Percentiles rank a stretch among this genome's conserved stretches.
Evolutionary conservation across 2,113 vertebrate species (phyloP).

Genomic region (Eublepharis macularius): DNA sequence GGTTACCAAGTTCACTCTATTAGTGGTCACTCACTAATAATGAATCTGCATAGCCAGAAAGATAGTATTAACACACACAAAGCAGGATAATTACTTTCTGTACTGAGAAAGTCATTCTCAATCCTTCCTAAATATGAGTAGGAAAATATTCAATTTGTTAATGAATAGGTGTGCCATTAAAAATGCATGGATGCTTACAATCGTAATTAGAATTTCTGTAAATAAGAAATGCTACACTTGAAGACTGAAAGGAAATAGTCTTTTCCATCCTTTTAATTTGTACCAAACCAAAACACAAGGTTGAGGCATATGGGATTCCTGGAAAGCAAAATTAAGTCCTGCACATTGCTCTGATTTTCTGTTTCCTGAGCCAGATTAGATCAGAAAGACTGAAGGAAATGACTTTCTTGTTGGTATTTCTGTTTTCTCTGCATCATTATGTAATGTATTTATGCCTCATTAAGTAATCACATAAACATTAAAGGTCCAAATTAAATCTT

Average conservation of each 20-base stretch:
- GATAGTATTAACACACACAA: not conserved
- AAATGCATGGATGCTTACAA: not conserved
- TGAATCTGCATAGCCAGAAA: not conserved
- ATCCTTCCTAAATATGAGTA: not conserved
- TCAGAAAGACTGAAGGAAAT: conserved; percentile 57
- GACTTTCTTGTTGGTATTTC: conserved; percentile 49
- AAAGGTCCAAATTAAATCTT: rapidly evolving
- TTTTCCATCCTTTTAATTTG: not conserved
- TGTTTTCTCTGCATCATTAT: conserved; percentile 47
- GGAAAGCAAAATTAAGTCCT: not conserved
- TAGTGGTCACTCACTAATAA: not conserved
- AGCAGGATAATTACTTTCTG: not conserved
- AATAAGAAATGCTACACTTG: not conserved
- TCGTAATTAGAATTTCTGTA: not conserved
- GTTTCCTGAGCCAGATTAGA: conserved; percentile 50
- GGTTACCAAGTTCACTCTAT: not conserved
- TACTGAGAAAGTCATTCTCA: not conserved
- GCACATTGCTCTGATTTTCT: conserved; percentile 30
- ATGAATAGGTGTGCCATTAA: not conserved
- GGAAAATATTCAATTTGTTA: not conserved
- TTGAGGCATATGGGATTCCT: conserved; percentile 22
- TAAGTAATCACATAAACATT: conserved; percentile 33
- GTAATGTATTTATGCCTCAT: no score
- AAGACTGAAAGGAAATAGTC: not conserved
- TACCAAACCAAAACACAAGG: not conserved